Evolutionary conservation across 2,797 vertebrate genomes (phyloP), one percentile per base, ranked within the genome.

Genomic region (Octomys mimax): DNA sequence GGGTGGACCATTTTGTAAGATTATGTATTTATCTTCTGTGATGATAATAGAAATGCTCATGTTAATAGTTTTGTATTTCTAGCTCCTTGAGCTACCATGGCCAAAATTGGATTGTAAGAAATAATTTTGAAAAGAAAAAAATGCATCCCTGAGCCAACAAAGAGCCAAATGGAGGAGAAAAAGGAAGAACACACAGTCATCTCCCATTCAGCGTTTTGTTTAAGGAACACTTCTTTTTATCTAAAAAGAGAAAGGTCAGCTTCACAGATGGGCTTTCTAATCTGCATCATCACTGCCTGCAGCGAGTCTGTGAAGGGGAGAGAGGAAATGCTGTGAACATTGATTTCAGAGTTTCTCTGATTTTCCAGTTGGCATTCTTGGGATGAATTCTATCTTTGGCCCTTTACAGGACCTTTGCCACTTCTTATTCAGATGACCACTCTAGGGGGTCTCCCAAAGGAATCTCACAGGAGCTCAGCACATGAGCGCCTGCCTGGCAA

Each of bases 121-220:
- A 84, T 80, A 71, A 52, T 87, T 71, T 92, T 81, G 24, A 78
- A 39, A 77, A 81, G 71, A 52, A 61, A 66, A 91, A 66, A 91
- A 68, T 31, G 66, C 9, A 70, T 66, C 33, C 31, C 28, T 84
- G 81, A 95, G 52, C 64, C 85, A 75, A 57, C 19, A 39, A 31
- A 64, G 71, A 73, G 8, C 31, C 49, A 80, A 77, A 86, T 11
- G 73, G 54, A 87, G 82, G 84, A 78, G 52, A 62, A 46, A 77
- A 46, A 71, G 71, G 78, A 82, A 81, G 77, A 46, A 16, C 5
- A 4, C 33, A 22, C 1, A 33, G 46, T 49, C 0, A 3, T 22
- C 64, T 64, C 57, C 59, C 85, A 49, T 57, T 87, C 70, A 8
- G 64, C 87, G 42, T 46, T 80, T 54, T 90, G 31, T 95, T 66